These are phyloP conservation scores for Cricetomys ansorgei DNA, from an alignment of 2,113 vertebrate genomes.

Conservation along the genomic window DNA sequence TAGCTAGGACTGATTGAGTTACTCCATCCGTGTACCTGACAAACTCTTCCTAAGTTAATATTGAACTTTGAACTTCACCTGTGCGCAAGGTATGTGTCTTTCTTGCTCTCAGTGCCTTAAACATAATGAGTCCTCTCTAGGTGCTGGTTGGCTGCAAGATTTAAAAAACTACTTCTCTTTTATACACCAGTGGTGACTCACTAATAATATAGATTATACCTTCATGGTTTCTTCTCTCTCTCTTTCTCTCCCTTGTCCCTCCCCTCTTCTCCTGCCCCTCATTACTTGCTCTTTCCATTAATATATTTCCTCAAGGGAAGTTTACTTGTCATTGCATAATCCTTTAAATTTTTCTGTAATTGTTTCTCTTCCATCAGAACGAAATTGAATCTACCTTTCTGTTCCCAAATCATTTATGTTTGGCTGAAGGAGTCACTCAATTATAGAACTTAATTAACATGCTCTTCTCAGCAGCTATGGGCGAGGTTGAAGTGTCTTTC, in stretches of 20 bases:
- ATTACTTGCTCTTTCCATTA: not conserved
- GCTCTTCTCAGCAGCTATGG: slow-evolving; percentile 51
- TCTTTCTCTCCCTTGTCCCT: not conserved
- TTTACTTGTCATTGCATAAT: not conserved
- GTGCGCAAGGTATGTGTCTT: not conserved
- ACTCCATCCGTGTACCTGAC: not conserved
- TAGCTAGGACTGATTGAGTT: not conserved
- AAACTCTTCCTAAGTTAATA: not conserved
- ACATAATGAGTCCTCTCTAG: not conserved
- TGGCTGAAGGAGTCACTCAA: slow-evolving; percentile 50
- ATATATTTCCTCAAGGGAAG: not conserved
- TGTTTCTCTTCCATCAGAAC: slow-evolving; percentile 23
- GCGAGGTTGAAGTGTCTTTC: not conserved
- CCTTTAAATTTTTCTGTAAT: not conserved
- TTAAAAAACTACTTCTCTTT: slow-evolving; percentile 15
- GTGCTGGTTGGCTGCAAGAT: not conserved
- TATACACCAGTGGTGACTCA: not conserved
- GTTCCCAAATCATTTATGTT: slow-evolving; percentile 62
- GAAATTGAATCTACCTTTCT: slow-evolving; percentile 33
- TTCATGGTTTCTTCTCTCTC: not conserved
- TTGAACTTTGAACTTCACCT: not conserved
- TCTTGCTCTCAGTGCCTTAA: slow-evolving; percentile 1
- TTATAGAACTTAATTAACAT: slow-evolving; percentile 61
- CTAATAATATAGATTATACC: not conserved
- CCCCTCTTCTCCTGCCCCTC: not conserved